phyloP scores from a whole-genome alignment of 2,888 invertebrate species.

The Agonopterix arenella region DNA sequence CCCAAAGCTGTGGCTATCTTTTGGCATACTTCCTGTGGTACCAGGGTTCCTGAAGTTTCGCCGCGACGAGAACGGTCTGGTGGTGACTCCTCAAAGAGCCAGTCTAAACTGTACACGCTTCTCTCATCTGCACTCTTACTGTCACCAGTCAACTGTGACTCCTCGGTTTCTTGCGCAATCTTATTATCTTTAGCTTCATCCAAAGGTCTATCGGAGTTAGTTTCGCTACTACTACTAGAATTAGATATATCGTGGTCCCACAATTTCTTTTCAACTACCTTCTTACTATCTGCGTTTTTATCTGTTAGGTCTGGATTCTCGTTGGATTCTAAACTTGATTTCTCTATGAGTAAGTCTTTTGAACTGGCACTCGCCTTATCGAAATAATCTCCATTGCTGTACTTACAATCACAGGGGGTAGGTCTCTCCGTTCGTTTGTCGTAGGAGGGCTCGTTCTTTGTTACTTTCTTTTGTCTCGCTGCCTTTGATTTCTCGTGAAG shows the following conservation, averaged over 20 bases:
- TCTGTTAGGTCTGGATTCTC: conserved; percentile 52
- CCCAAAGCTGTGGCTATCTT: conserved; percentile 55
- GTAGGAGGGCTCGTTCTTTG: conserved; percentile 44
- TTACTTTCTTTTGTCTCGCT: conserved; percentile 60
- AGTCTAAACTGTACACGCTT: conserved; percentile 66
- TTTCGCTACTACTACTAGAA: conserved; percentile 77
- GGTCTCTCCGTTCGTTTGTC: conserved; percentile 45
- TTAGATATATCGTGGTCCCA: conserved; percentile 77
- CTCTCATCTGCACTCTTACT: conserved; percentile 61
- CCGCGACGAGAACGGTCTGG: conserved; percentile 32
- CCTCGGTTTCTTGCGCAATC: conserved; percentile 46
- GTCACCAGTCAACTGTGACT: conserved; percentile 49
- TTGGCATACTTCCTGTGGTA: conserved; percentile 45
- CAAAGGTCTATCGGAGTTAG: conserved; percentile 51
- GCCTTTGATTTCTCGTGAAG: conserved; percentile 53
- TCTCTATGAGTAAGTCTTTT: conserved; percentile 81
- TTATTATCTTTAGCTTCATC: conserved; percentile 32
- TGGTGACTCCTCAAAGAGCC: conserved; percentile 63
- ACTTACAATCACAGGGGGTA: conserved; percentile 37
- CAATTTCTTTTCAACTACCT: conserved; percentile 50
- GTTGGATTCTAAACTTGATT: conserved; percentile 71
- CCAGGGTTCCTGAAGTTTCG: conserved; percentile 27
- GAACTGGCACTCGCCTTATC: conserved; percentile 83
- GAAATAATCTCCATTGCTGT: conserved; percentile 63
- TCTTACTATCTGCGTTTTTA: conserved; percentile 40